A percentile compares a stretch with the other conserved stretches of the same genome.
phyloP scores from a whole-genome alignment of 2,888 invertebrate genomes.

The Eretmocerus hayati region DNA sequence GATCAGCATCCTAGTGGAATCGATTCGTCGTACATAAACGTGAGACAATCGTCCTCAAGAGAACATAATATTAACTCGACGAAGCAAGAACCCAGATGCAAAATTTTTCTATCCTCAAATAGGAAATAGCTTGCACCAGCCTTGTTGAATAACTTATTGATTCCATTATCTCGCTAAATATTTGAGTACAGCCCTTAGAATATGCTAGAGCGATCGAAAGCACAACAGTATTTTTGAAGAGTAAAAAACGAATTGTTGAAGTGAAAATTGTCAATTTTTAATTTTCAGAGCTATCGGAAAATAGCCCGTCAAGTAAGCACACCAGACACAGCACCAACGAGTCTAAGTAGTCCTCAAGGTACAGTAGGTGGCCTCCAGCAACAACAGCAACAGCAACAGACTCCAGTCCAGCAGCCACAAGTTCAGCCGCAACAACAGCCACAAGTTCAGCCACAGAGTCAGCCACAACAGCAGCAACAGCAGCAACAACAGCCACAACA shows the following conservation, averaged over 20 bases:
- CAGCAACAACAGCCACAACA: conserved; percentile 33
- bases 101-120: no score
- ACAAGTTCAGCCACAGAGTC: conserved; percentile 39
- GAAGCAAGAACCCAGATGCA: no score
- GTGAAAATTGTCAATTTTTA: neutral
- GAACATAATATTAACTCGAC: no score
- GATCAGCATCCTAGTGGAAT: no score
- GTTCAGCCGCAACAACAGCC: conserved; percentile 35
- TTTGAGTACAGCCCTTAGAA: no score
- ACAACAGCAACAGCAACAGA: conserved; percentile 36
- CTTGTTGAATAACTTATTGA: no score
- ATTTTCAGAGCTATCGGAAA: conserved; percentile 44
- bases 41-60: no score
- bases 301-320: conserved; percentile 45
- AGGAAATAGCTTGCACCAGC: no score
- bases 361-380: conserved; percentile 40
- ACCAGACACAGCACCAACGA: conserved; percentile 43
- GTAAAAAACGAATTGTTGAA: neutral
- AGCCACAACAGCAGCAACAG: conserved; percentile 33
- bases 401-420: conserved; percentile 30
- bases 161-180: no score
- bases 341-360: conserved; percentile 44
- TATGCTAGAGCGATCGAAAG: no score
- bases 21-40: no score
- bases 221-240: no score